Evolutionary conservation across 2,888 invertebrate species (phyloP), one percentile per base, ranked within the genome.

Genomic region (Pandemis cinnamomeana): DNA sequence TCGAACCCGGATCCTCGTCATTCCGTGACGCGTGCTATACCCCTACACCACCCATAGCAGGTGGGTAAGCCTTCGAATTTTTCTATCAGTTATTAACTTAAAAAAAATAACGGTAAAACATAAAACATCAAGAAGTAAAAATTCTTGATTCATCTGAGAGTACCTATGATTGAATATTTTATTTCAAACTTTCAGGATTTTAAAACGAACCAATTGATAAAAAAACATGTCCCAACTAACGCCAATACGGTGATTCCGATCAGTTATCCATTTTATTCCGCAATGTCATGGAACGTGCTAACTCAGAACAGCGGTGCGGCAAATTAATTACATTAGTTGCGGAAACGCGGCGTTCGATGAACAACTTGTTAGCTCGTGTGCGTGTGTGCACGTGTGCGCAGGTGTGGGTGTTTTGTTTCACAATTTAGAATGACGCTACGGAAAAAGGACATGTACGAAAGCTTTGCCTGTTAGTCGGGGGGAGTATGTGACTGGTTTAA

Each of bases 321-420:
- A 62, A 71, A 67, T 74, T 74, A 74, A 74, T 74, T 74, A 67
- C 67, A 74, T 74, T 74, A 74, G 71, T 74, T 66, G 61, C 55
- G 67, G 67, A 61, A 71, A 67, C 66, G 71, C 53, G 67, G 51
- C 51, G 51, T 70, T 73, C 69, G 53, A 74, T 71, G 71, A 70
- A 71, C 46, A 61, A 71, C 70, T 70, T 70, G 66, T 66, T 73
- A 68, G n/a, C 60, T 48, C 41, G 20, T 11, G 64, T 11, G 7
- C 7, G 46, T 53, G 68, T 46, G 36, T 36, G 68, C 7, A 41
- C 41, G 1, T 8, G 36, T 69, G 68, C 42, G 15, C 8, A 2
- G 7, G 15, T 62, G 44, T 62, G 62, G 0, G 44, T n/a, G 13
- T 46, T 20, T 44, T 20, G 46, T 15, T 46, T 20, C 20, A 58